Base-by-base conservation (phyloP, 2,113 vertebrate species). In the Pluvianellus socialis region DNA sequence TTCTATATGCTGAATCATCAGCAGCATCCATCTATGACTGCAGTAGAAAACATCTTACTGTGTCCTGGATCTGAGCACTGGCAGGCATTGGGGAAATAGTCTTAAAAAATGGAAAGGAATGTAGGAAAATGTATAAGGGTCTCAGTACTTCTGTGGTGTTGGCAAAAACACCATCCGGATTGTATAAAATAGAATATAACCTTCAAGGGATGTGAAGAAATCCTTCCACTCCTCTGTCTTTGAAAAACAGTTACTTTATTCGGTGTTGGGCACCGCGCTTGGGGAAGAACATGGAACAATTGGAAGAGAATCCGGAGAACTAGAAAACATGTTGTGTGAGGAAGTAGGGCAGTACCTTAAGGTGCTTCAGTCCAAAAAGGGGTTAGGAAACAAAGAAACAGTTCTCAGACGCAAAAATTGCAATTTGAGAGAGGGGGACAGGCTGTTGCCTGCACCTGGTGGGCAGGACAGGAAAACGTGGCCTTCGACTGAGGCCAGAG, bases 1-100 rank as follows among this genome's bases (percentile, higher is more conserved):
- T 91, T 94, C 91, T 56, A 65, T 68, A 22, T 90, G 87, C 93
- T 90, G 93, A 94, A 92, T 94, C 93, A 90, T 35, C 86, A 94
- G 2, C 70, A 84, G 56, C 61, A 90, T 49, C 61, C 66, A 62
- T 74, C 63, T 86, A 6, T 50, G 86, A 88, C 47, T 47, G 72
- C 59, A 84, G 63, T 14, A 96, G 82, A 95, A 92, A 27, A 47
- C 76, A 67, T 52, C 55, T 70, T 40, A 23, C 16, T 83, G 68
- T 66, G 58, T 77, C 80, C 71, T 95, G 89, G 88, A 84, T 71
- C 68, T 66, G 40, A 94, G 55, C 65, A 55, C n/a, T 77, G 93
- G 59, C 72, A 92, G 73, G 73, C 72, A 5, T 12, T 67, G 91
- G 63, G 83, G 91, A 92, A 95, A 96, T 5, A 77, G 47, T 53